Evolutionary conservation across 2,888 invertebrate genomes (phyloP).

Genomic region (Brenthis daphne): DNA sequence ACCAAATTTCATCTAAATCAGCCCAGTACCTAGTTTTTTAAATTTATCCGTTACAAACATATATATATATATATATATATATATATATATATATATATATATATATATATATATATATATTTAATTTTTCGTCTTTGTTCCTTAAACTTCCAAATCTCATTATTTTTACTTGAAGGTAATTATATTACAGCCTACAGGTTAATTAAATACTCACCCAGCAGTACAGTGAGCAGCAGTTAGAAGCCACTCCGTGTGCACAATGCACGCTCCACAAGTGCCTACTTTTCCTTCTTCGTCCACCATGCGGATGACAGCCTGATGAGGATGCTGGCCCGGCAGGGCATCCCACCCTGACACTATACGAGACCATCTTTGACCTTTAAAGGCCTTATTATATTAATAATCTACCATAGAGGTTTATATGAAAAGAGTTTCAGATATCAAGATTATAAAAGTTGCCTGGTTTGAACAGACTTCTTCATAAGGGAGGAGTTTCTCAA

Average conservation of each 20-base stretch:
- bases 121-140: too few species aligned
- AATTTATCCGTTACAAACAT: too few species aligned
- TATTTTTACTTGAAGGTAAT: not conserved
- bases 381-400: not conserved
- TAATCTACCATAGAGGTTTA: not conserved
- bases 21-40: too few species aligned
- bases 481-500: too few species aligned
- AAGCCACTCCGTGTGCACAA: conserved; percentile 62
- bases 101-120: too few species aligned
- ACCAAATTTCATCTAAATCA: too few species aligned
- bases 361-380: conserved; percentile 43
- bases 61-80: too few species aligned
- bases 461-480: too few species aligned
- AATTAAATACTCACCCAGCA: conserved; percentile 52
- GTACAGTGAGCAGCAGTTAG: conserved; percentile 70
- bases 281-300: conserved; percentile 51
- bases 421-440: too few species aligned
- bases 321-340: conserved; percentile 61
- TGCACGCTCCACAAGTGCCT: conserved; percentile 62
- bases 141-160: too few species aligned
- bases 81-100: too few species aligned
- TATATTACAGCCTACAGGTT: not conserved
- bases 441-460: too few species aligned
- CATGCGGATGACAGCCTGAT: conserved; percentile 62
- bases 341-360: conserved; percentile 72